These are phyloP conservation scores for Gari tellinella DNA, from an alignment of 2,888 invertebrate species.

Conservation along the genomic window DNA sequence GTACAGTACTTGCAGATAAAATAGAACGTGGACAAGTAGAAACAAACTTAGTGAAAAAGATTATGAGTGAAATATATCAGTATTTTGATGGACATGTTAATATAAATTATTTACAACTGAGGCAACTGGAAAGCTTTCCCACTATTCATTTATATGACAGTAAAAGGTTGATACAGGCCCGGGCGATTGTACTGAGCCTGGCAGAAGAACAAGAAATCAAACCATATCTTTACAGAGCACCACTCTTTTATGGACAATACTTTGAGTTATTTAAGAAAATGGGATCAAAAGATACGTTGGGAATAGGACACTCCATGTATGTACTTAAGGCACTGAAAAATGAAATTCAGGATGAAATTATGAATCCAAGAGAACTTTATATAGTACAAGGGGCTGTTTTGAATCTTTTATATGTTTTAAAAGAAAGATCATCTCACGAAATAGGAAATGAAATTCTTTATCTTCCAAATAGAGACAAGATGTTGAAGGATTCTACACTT, in stretches of 20 bases:
- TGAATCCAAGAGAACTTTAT: conserved; percentile 18
- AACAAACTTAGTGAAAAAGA: neutral
- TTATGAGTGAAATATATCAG: conserved; percentile 6
- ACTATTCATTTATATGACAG: conserved; percentile 39
- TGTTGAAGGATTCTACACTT: conserved; percentile 2
- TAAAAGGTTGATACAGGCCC: conserved; percentile 21
- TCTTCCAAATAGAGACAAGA: conserved; percentile 7
- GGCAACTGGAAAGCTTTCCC: conserved; percentile 25
- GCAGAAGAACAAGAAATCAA: conserved; percentile 27
- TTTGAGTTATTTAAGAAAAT: conserved; percentile 39
- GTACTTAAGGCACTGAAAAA: conserved; percentile 35
- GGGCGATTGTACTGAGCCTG: conserved; percentile 27
- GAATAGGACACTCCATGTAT: conserved; percentile 30
- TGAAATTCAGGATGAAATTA: conserved; percentile 10
- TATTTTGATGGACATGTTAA: neutral
- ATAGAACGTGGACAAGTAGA: neutral
- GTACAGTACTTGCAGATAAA: neutral
- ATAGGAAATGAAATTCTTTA: neutral
- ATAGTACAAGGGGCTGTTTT: neutral
- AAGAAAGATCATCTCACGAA: neutral
- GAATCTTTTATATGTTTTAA: conserved; percentile 1
- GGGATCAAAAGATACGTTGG: conserved; percentile 31
- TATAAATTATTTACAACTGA: neutral
- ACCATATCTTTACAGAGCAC: conserved; percentile 50
- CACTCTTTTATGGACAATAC: conserved; percentile 38